A percentile compares a stretch with the other conserved stretches of the same genome.
Conservation (phyloP, 1,140 invertebrate genomes). For the Marisa cornuarietis region DNA sequence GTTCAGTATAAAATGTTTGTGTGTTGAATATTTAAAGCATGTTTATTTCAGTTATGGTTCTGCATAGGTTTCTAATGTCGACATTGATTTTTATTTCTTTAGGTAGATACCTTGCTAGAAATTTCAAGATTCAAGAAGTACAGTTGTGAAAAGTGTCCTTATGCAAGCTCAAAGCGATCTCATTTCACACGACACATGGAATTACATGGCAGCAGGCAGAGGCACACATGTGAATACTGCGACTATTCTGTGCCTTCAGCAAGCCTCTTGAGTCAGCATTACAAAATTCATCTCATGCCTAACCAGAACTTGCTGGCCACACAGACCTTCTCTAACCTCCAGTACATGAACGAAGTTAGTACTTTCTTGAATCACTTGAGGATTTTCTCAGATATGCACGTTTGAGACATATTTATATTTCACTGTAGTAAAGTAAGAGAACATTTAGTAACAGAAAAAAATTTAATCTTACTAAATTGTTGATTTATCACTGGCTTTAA, state of each 20-base stretch:
- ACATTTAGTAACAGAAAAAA: no score
- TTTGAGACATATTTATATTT: neutral
- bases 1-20: no score
- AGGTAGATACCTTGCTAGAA: conserved; percentile 57
- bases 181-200: conserved; percentile 86
- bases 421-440: neutral
- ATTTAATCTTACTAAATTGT: no score
- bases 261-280: conserved; percentile 61
- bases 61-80: no score
- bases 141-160: conserved; percentile 79
- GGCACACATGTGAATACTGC: conserved; percentile 84
- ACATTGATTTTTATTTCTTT: neutral
- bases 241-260: conserved; percentile 82
- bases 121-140: conserved; percentile 61
- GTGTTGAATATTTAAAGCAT: no score
- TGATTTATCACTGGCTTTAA: no score
- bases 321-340: conserved; percentile 61
- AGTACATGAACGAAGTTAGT: conserved; percentile 51
- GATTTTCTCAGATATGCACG: neutral
- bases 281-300: conserved; percentile 59
- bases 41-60: no score
- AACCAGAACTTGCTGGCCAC: conserved; percentile 63
- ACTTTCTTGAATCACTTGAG: neutral
- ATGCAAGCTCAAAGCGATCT: conserved; percentile 85
- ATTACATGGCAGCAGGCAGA: conserved; percentile 84